Conservation (phyloP, 1,140 invertebrate species). For the Temnothorax curvispinosus region DNA sequence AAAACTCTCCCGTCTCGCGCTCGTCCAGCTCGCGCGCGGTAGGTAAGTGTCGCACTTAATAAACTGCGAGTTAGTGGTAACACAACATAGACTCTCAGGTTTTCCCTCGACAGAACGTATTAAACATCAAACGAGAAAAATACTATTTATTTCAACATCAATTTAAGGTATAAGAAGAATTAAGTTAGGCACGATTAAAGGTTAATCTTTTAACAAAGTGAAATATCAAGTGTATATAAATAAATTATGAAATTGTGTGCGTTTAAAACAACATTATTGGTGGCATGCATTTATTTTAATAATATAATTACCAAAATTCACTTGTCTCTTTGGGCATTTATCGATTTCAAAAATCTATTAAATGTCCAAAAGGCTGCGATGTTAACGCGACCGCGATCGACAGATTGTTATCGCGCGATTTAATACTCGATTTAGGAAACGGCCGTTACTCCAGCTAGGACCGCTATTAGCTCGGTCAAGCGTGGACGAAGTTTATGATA, state of each 20-base stretch:
- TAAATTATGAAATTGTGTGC: neutral
- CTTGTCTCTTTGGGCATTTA: neutral
- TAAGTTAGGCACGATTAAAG: neutral
- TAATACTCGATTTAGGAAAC: conserved; percentile 73
- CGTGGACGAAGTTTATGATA: conserved; percentile 72
- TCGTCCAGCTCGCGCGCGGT: neutral
- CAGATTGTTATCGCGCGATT: conserved; percentile 72
- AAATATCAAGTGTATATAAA: neutral
- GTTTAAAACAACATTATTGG: neutral
- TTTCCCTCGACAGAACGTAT: no score
- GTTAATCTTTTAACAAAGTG: neutral
- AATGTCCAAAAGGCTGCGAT: neutral
- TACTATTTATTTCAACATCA: neutral
- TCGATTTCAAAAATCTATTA: neutral
- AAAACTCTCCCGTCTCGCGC: conserved; percentile 21
- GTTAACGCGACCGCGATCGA: conserved; percentile 44
- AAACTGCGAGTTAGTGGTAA: conserved; percentile 32
- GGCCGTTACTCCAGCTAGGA: conserved; percentile 61
- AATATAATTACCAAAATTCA: conserved; percentile 1
- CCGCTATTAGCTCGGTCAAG: conserved; percentile 68
- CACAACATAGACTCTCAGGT: no score
- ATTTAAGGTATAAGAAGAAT: neutral
- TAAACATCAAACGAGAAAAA: no score
- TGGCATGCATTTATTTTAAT: neutral
- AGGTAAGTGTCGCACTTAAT: conserved; percentile 52